Evolutionary conservation across 92 coral and sea anemone genomes (phyloP).

Genomic region (Muricea muricata): DNA sequence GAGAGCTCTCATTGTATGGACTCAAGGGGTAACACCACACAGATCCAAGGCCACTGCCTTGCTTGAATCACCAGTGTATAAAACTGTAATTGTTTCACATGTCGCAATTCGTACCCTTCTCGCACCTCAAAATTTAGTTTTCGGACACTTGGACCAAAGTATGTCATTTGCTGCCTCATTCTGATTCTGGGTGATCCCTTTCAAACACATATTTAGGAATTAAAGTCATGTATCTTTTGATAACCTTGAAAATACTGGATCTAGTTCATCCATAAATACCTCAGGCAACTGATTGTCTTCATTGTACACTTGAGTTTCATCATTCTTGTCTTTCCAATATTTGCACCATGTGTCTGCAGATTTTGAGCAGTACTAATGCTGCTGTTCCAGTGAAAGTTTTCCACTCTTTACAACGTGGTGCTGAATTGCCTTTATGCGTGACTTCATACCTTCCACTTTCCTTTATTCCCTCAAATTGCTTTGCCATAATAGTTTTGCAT

Average conservation of each 20-base stretch:
- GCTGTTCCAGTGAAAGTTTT: constrained; percentile 39
- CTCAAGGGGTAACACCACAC: background rate
- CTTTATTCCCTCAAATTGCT: constrained; percentile 47
- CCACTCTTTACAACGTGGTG: constrained; percentile 41
- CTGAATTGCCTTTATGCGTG: constrained; percentile 54
- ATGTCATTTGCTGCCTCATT: constrained; percentile 34
- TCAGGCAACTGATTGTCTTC: constrained; percentile 41
- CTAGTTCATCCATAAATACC: constrained; percentile 56
- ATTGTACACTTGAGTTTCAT: constrained; percentile 38
- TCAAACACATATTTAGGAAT: constrained; percentile 39
- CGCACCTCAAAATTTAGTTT: constrained; percentile 19
- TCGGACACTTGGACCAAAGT: constrained; percentile 26
- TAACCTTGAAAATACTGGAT: constrained; percentile 51
- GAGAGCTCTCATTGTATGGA: constrained; percentile 24
- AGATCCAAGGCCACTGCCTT: background rate
- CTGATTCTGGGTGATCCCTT: constrained; percentile 41
- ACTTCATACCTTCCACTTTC: constrained; percentile 47
- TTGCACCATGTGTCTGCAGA: constrained; percentile 56
- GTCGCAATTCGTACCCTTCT: constrained; percentile 19
- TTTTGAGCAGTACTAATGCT: constrained; percentile 55
- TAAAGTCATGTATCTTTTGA: constrained; percentile 13
- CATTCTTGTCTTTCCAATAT: constrained; percentile 58
- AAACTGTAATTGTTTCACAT: constrained; percentile 32
- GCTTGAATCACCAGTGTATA: constrained; percentile 24
- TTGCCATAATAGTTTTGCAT: constrained; percentile 54